A percentile compares a stretch with the other conserved stretches of the same genome.
Conservation (phyloP, 2,888 invertebrate genomes). For the Cerastoderma edule region DNA sequence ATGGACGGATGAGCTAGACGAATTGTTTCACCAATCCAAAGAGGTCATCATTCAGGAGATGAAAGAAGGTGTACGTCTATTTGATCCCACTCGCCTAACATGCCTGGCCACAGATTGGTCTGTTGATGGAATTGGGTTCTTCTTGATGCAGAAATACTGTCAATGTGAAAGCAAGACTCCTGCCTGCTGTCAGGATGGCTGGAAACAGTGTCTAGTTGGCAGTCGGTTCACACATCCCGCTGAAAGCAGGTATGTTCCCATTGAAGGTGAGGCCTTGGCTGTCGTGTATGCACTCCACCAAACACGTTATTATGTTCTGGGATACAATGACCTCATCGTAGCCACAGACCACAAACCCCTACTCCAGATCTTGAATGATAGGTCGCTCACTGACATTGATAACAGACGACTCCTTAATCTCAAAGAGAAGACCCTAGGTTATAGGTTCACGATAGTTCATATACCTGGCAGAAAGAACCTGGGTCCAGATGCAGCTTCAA, state of each 20-base stretch:
- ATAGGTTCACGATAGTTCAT: constrained; percentile 46
- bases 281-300: constrained; percentile 45
- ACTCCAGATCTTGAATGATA: constrained; percentile 47
- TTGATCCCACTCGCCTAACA: constrained; percentile 47
- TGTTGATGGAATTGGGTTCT: constrained; percentile 60
- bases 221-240: constrained; percentile 59
- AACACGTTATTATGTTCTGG: constrained; percentile 43
- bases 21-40: constrained; percentile 44
- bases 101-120: constrained; percentile 61
- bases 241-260: constrained; percentile 50
- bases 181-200: constrained; percentile 54
- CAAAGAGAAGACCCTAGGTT: constrained; percentile 48
- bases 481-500: constrained; percentile 46
- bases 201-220: constrained; percentile 56
- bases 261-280: constrained; percentile 54
- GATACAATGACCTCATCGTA: constrained; percentile 45
- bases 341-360: constrained; percentile 55
- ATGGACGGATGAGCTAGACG: constrained; percentile 46
- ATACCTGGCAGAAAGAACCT: constrained; percentile 30
- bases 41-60: constrained; percentile 51
- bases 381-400: constrained; percentile 49
- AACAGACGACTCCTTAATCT: constrained; percentile 51
- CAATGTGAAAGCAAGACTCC: constrained; percentile 41
- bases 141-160: constrained; percentile 56
- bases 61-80: constrained; percentile 52